Evolutionary conservation across 2,113 vertebrate genomes (phyloP).

Genomic region (Panthera uncia): DNA sequence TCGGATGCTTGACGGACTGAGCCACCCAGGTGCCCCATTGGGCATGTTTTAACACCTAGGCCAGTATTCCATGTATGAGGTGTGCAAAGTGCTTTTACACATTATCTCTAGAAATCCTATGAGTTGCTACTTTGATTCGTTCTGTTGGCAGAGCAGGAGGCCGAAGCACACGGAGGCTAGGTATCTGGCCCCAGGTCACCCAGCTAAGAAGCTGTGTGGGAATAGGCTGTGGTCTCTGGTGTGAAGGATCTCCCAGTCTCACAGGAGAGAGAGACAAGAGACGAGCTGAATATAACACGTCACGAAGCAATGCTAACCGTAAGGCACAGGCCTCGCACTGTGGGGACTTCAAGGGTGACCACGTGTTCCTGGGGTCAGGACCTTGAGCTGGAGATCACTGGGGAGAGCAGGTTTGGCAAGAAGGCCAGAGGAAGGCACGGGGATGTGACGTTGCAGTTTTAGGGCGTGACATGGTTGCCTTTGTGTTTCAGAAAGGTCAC

Average conservation of each 20-base stretch:
- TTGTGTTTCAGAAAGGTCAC: not conserved
- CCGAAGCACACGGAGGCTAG: not conserved
- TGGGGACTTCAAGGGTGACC: no score
- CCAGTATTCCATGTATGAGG: not conserved
- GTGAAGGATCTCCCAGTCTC: not conserved
- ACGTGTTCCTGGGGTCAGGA: not conserved
- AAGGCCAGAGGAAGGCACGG: fast-evolving
- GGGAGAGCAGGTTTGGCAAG: not conserved
- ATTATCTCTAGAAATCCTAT: not conserved
- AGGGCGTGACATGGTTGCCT: not conserved
- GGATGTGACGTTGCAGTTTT: no score
- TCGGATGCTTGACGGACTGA: no score
- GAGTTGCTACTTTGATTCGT: not conserved
- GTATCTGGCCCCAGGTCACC: not conserved
- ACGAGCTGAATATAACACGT: not conserved
- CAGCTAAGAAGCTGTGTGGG: not conserved
- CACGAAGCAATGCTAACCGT: not conserved
- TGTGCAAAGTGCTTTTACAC: not conserved
- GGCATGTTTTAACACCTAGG: not conserved
- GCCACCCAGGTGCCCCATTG: no score
- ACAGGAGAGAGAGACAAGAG: not conserved
- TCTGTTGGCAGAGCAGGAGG: not conserved
- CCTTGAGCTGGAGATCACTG: not conserved
- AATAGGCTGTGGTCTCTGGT: not conserved
- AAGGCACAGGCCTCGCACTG: fast-evolving